Conservation (phyloP, 2,797 vertebrate genomes). For the Triplophysa bombifrons region DNA sequence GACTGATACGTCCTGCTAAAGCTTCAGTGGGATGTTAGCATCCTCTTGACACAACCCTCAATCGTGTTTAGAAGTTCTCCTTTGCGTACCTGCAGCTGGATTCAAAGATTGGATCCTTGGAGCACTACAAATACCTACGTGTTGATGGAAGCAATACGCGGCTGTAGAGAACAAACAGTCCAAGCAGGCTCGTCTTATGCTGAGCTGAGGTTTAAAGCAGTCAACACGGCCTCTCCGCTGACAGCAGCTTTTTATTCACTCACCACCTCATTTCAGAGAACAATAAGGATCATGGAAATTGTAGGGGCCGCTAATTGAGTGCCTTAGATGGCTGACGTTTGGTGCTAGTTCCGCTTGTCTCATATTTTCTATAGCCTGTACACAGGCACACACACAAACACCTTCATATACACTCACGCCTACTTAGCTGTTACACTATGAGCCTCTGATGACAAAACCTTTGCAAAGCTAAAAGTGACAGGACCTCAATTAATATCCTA, state of each 20-base stretch:
- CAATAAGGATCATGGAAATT: slow-evolving; percentile 61
- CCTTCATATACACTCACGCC: background rate
- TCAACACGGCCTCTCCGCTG: slow-evolving; percentile 19
- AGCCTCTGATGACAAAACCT: slow-evolving; percentile 58
- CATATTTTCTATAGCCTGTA: background rate
- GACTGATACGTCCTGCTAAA: slow-evolving; percentile 20
- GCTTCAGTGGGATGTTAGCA: slow-evolving; percentile 10
- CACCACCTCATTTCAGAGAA: slow-evolving; percentile 54
- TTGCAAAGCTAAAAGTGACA: slow-evolving; percentile 65
- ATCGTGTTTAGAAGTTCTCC: slow-evolving; percentile 18
- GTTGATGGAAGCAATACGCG: background rate
- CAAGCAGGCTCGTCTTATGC: slow-evolving; percentile 2
- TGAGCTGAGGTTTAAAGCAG: slow-evolving; percentile 34
- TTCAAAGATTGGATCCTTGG: background rate
- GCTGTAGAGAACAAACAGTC: background rate
- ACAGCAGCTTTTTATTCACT: slow-evolving; percentile 44
- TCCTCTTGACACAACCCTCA: slow-evolving; percentile 18
- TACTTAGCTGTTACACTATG: slow-evolving; percentile 5
- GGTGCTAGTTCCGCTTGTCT: slow-evolving; percentile 4
- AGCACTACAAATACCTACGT: slow-evolving; percentile 16
- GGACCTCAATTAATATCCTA: slow-evolving; percentile 73
- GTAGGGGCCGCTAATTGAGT: slow-evolving; percentile 64
- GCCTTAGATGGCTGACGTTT: slow-evolving; percentile 61
- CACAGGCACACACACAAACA: background rate
- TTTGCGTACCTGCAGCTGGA: slow-evolving; percentile 24